These are phyloP conservation scores for Nylanderia fulva DNA, from an alignment of 1,140 invertebrate species.

Conservation along the genomic window DNA sequence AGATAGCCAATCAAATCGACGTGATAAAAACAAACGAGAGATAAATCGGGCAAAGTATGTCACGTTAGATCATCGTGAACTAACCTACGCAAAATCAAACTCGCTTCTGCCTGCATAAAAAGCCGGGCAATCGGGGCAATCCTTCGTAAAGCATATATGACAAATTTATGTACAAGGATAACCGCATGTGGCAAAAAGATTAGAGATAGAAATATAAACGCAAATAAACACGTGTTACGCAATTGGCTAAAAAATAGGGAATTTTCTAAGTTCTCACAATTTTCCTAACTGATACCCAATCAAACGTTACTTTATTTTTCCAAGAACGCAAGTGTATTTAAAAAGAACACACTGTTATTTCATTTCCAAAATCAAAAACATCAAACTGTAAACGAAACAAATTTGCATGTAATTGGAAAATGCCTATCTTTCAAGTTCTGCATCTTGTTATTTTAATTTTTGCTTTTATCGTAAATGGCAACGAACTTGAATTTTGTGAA, in stretches of 20 bases:
- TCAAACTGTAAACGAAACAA: background rate
- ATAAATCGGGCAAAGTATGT: background rate
- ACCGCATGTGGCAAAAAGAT: too few relatives aligned
- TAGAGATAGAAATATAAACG: too few relatives aligned
- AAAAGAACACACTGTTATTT: too few relatives aligned
- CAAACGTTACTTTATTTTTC: too few relatives aligned
- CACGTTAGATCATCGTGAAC: background rate
- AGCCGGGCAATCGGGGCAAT: conserved; percentile 1
- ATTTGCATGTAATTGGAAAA: background rate
- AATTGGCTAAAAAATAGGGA: too few relatives aligned
- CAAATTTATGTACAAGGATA: too few relatives aligned
- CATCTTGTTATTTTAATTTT: background rate
- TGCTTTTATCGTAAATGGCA: background rate
- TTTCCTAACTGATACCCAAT: too few relatives aligned
- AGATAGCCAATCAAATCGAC: background rate
- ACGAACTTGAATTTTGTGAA: conserved; percentile 63
- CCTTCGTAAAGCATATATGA: background rate
- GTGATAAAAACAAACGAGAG: background rate
- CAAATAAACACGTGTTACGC: too few relatives aligned
- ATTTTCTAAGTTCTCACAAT: too few relatives aligned
- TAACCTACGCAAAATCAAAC: background rate
- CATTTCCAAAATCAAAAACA: too few relatives aligned
- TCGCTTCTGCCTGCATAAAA: background rate
- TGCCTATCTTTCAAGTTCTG: conserved; percentile 6
- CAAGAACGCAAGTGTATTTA: too few relatives aligned